These are phyloP conservation scores for Dicranocentrus wangi DNA, from an alignment of 2,888 invertebrate species.

Conservation along the genomic window DNA sequence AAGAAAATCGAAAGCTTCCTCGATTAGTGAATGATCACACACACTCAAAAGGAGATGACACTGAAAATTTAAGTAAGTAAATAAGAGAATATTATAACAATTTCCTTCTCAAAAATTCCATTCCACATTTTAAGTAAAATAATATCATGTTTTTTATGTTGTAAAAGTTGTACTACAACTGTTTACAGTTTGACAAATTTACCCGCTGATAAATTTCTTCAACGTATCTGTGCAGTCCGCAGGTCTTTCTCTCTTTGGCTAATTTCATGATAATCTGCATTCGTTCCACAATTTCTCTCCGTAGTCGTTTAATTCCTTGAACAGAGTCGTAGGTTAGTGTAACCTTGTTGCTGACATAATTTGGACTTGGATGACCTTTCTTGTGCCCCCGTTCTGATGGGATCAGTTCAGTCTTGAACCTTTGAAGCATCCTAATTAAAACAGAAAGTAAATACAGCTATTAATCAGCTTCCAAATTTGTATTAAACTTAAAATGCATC, in stretches of 20 bases:
- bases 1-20: constrained; percentile 88
- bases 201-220: constrained; percentile 84
- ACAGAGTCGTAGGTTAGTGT: constrained; percentile 88
- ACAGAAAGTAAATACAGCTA: constrained; percentile 27
- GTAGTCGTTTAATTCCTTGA: constrained; percentile 82
- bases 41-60: constrained; percentile 85
- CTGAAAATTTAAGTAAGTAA: constrained; percentile 75
- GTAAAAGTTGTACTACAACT: background rate
- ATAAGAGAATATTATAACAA: background rate
- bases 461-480: background rate
- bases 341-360: constrained; percentile 80
- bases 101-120: background rate
- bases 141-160: background rate
- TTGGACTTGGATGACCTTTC: constrained; percentile 76
- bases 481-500: background rate
- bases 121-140: background rate
- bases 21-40: constrained; percentile 90
- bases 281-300: constrained; percentile 84
- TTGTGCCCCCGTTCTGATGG: constrained; percentile 78
- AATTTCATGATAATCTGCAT: constrained; percentile 84
- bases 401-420: constrained; percentile 83
- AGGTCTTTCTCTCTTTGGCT: constrained; percentile 83
- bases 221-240: constrained; percentile 84
- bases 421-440: constrained; percentile 84
- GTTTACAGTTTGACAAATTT: constrained; percentile 73